Evolutionary conservation across 2,888 invertebrate species (phyloP), one percentile per base, ranked within the genome.

Genomic region (Meta bourneti): DNA sequence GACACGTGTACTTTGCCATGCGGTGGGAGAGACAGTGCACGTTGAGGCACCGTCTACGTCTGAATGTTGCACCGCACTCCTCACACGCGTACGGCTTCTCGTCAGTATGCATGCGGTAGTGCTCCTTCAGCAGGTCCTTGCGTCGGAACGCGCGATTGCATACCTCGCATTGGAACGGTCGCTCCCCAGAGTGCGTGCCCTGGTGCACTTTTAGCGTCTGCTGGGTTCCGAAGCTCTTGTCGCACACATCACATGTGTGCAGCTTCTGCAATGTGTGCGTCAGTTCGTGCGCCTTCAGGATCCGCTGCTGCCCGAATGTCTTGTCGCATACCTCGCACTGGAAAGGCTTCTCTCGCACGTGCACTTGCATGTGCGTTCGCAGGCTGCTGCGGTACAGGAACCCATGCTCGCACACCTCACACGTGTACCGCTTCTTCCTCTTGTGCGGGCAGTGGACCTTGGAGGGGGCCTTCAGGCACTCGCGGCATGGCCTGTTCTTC

Each of bases 241-340:
- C 72, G 19, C 72, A 72, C 72, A 19, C 19, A 11, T 72, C 72
- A 19, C 72, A 72, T 1, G 34, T 34, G 34, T 34, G 34, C 34
- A 4, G 34, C 34, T 34, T 34, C 34, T 34, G 34, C 34, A 34
- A 34, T 34, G 19, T 34, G 34, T 72, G 72, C 19, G 72, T 72
- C 0, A 51, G 19, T 13, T 13, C 13, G n/a, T 77, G 77, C 0
- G 11, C 7, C 49, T 51, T n/a, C 6, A 77, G 48, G n/a, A 0
- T 49, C 6, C 16, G 13, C 6, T 4, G 1, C 8, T n/a, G 7
- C 48, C 8, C 49, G 7, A 77, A 77, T 16, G 13, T 13, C 49
- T n/a, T 51, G 7, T 49, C n/a, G n/a, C 77, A 77, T n/a, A 77
- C 51, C 16, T 77, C 19, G 49, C 77, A 77, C 51, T 77, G 19